A percentile compares a stretch with the other conserved stretches of the same genome.
Evolutionary conservation across 2,113 vertebrate genomes (phyloP).

Genomic region (Xiphophorus hellerii): DNA sequence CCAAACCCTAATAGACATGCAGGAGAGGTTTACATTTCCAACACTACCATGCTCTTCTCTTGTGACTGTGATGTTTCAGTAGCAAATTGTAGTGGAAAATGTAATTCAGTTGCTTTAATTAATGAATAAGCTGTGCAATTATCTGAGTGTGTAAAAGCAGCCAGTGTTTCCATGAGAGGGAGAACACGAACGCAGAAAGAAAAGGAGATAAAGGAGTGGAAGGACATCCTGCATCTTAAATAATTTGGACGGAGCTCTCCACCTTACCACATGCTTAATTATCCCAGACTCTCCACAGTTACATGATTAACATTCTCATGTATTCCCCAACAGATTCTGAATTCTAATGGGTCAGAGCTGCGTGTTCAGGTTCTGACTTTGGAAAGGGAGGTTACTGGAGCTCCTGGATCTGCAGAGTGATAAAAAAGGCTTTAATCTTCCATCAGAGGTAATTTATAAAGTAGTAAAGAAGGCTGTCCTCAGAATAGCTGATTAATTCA

Average conservation of each 20-base stretch:
- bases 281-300: slow-evolving; percentile 60
- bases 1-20: background rate
- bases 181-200: background rate
- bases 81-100: background rate
- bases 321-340: slow-evolving; percentile 43
- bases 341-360: slow-evolving; percentile 38
- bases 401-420: slow-evolving; percentile 31
- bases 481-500: slow-evolving; percentile 1
- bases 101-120: slow-evolving; percentile 21
- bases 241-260: slow-evolving; percentile 48
- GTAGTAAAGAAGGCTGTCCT: slow-evolving; percentile 3
- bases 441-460: slow-evolving; percentile 37
- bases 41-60: background rate
- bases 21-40: background rate
- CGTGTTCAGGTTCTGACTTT: slow-evolving; percentile 63
- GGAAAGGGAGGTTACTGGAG: slow-evolving; percentile 4
- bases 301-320: slow-evolving; percentile 63
- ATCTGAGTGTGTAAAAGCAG: slow-evolving; percentile 9
- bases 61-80: background rate
- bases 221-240: slow-evolving; percentile 36
- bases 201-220: slow-evolving; percentile 5
- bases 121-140: background rate
- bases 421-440: slow-evolving; percentile 54
- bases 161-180: slow-evolving; percentile 10
- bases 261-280: slow-evolving; percentile 65